Evolutionary conservation across 2,797 vertebrate species (phyloP).

Genomic region (Sorex maritimensis): DNA sequence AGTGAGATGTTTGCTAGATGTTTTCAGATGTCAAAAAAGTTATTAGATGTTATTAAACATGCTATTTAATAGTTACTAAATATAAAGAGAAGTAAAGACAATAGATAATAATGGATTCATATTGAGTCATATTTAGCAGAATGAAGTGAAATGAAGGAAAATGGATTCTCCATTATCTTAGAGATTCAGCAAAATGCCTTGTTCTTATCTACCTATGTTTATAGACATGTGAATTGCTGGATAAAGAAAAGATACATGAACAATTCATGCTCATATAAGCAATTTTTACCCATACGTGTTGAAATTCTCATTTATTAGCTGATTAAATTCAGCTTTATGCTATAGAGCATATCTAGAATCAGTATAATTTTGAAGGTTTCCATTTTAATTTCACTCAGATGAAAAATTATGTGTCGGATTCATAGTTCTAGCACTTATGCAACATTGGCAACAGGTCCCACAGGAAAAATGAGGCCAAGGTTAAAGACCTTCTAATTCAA

Average conservation of each 20-base stretch:
- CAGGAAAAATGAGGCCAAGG: constrained; percentile 89
- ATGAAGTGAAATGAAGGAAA: constrained; percentile 62
- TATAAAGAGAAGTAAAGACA: constrained; percentile 63
- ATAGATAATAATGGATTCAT: constrained; percentile 60
- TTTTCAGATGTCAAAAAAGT: constrained; percentile 57
- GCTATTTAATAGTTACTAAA: constrained; percentile 14
- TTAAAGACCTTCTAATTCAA: constrained; percentile 88
- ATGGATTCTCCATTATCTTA: constrained; percentile 9
- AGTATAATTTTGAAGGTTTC: constrained; percentile 85
- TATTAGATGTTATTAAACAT: background rate
- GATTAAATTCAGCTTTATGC: constrained; percentile 88
- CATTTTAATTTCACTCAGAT: constrained; percentile 88
- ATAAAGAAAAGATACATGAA: background rate
- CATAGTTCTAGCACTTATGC: constrained; percentile 75
- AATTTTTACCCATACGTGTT: constrained; percentile 81
- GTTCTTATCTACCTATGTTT: background rate
- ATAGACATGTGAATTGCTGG: background rate
- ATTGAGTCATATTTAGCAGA: constrained; percentile 54
- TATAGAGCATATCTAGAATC: constrained; percentile 85
- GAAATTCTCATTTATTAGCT: constrained; percentile 86
- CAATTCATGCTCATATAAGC: constrained; percentile 82
- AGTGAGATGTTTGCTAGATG: background rate
- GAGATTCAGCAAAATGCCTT: constrained; percentile 39
- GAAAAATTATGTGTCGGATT: constrained; percentile 80
- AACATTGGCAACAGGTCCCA: constrained; percentile 78